A percentile compares a stretch with the other conserved stretches of the same genome.
Evolutionary conservation across 2,888 invertebrate species (phyloP).

Genomic region (Nysson spinosus): DNA sequence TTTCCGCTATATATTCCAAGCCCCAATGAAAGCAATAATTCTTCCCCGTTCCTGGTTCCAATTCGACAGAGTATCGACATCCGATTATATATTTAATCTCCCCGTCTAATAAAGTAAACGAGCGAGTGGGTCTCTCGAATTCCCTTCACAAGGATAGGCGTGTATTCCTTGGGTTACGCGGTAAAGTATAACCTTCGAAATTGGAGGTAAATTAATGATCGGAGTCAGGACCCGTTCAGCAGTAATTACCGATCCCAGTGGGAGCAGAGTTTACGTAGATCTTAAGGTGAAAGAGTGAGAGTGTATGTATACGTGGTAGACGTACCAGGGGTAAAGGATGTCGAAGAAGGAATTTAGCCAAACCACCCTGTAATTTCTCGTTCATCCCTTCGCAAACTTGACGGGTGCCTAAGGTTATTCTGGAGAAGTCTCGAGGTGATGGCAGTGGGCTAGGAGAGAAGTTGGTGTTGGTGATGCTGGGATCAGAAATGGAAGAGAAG

Average conservation of each 20-base stretch:
- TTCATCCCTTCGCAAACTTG: conserved; percentile 66
- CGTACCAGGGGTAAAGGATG: conserved; percentile 11
- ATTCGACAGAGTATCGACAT: no score
- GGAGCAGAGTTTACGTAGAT: conserved; percentile 35
- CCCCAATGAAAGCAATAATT: no score
- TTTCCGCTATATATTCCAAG: no score
- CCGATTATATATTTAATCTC: no score
- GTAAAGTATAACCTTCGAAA: conserved; percentile 50
- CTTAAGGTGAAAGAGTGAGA: not conserved
- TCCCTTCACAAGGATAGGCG: no score
- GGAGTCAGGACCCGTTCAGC: conserved; percentile 52
- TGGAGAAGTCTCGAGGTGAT: conserved; percentile 53
- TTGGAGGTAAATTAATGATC: conserved; percentile 65
- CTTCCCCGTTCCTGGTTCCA: no score
- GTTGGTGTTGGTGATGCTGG: conserved; percentile 1
- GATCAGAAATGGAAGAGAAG: conserved; percentile 7
- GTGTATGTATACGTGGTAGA: not conserved
- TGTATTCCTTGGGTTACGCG: conserved; percentile 11
- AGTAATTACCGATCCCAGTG: conserved; percentile 66
- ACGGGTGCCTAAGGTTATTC: conserved; percentile 61
- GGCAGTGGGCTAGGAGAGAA: conserved; percentile 19
- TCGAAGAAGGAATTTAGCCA: conserved; percentile 63
- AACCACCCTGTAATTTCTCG: conserved; percentile 69
- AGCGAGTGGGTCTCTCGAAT: no score
- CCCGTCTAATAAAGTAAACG: no score